Conservation (phyloP, 2,888 invertebrate species). For the Acleris laterana region DNA sequence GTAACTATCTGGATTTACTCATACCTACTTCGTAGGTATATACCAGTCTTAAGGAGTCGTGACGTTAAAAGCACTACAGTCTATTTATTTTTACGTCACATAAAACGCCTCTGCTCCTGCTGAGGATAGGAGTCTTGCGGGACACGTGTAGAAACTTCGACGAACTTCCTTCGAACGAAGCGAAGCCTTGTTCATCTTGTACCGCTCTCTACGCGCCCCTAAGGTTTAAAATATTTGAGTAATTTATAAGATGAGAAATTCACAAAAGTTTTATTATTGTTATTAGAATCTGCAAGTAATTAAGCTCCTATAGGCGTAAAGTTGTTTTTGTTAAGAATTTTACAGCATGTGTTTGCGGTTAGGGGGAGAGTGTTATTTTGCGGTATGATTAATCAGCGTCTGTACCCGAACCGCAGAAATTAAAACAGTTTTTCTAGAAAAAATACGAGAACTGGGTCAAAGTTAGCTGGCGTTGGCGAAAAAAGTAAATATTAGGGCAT, state of each 20-base stretch:
- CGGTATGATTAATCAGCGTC: background rate
- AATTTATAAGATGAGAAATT: slow-evolving; percentile 56
- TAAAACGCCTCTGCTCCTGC: background rate
- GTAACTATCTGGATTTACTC: too few relatives aligned
- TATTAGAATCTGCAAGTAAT: slow-evolving; percentile 48
- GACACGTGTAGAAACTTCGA: slow-evolving; percentile 76
- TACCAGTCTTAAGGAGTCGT: too few relatives aligned
- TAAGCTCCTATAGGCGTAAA: slow-evolving; percentile 36
- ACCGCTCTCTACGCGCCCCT: slow-evolving; percentile 50
- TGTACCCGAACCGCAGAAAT: background rate
- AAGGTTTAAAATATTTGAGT: slow-evolving; percentile 51
- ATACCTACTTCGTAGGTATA: too few relatives aligned
- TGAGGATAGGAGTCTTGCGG: slow-evolving; percentile 54
- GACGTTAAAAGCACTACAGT: too few relatives aligned
- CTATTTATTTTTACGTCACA: background rate
- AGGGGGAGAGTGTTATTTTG: slow-evolving; percentile 14
- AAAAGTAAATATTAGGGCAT: too few relatives aligned
- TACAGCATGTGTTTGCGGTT: slow-evolving; percentile 27
- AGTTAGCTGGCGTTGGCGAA: too few relatives aligned
- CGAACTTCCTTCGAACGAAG: slow-evolving; percentile 68
- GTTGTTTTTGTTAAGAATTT: slow-evolving; percentile 34
- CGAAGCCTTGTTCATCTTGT: slow-evolving; percentile 69
- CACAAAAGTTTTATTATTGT: slow-evolving; percentile 50
- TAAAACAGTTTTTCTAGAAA: too few relatives aligned
- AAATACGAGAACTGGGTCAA: too few relatives aligned